phyloP scores from a whole-genome alignment of 2,888 invertebrate genomes.

The Sinopyrophorus schimmeli region DNA sequence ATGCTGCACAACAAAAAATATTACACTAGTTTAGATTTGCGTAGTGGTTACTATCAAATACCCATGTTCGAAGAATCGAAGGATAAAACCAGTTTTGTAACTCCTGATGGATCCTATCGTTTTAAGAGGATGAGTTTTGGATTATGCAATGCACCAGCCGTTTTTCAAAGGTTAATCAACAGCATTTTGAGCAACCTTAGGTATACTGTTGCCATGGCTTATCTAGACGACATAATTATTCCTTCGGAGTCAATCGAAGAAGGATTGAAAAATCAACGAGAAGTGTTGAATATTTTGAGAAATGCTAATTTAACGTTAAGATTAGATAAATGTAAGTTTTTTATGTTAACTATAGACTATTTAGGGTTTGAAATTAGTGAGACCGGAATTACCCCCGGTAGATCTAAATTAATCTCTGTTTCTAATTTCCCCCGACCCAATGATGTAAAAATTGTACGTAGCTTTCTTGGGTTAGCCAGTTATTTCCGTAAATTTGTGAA shows the following conservation, averaged over 20 bases:
- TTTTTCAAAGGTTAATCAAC: conserved; percentile 41
- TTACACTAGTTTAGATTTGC: conserved; percentile 43
- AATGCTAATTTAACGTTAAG: conserved; percentile 6
- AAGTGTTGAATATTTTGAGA: conserved; percentile 5
- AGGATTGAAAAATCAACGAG: conserved; percentile 2
- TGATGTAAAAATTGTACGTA: conserved; percentile 2
- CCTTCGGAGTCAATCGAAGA: conserved; percentile 25
- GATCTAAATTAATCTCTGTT: not conserved
- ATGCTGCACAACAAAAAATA: conserved; percentile 33
- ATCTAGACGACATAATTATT: conserved; percentile 34
- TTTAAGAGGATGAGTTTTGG: conserved; percentile 46
- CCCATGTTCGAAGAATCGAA: conserved; percentile 36
- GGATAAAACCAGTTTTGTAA: conserved; percentile 43
- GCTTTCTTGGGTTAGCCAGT: conserved; percentile 39
- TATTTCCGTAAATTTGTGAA: conserved; percentile 39
- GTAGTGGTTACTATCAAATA: conserved; percentile 44
- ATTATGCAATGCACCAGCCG: conserved; percentile 42
- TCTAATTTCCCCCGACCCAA: conserved; percentile 4
- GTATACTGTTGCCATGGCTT: conserved; percentile 12
- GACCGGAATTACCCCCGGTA: conserved; percentile 23
- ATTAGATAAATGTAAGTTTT: conserved; percentile 37
- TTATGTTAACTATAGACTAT: conserved; percentile 39
- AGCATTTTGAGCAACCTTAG: conserved; percentile 6
- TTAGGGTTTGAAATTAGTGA: conserved; percentile 43
- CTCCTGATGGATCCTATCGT: conserved; percentile 43